A percentile compares a stretch with the other conserved stretches of the same genome.
These are phyloP conservation scores for Ciconia stormi DNA, from an alignment of 2,113 vertebrate genomes.

Conservation along the genomic window DNA sequence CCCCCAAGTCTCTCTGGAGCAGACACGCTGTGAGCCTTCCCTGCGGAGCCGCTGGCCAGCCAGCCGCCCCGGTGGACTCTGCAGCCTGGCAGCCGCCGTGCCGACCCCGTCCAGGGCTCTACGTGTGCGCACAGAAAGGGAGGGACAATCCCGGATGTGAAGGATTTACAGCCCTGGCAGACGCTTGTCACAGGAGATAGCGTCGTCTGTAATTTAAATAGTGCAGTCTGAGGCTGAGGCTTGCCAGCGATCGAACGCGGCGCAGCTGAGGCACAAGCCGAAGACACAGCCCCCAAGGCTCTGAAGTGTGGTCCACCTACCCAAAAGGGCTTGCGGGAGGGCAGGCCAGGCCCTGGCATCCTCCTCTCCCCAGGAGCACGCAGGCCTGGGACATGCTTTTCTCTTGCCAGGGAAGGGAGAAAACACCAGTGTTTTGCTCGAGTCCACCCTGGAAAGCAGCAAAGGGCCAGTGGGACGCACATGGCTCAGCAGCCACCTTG, in stretches of 20 bases:
- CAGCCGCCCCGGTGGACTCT: background rate
- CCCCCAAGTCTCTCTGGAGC: background rate
- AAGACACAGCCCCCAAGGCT: background rate
- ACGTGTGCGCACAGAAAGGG: background rate
- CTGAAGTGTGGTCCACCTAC: background rate
- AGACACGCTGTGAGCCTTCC: background rate
- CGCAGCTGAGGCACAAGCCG: fast-evolving
- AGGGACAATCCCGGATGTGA: background rate
- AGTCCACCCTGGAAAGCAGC: background rate
- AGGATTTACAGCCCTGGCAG: conserved; percentile 37
- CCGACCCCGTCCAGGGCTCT: background rate
- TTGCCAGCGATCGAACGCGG: fast-evolving
- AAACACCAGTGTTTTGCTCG: fast-evolving
- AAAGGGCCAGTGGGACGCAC: fast-evolving
- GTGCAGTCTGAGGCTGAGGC: background rate
- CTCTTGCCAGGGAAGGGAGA: background rate
- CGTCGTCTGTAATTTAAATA: background rate
- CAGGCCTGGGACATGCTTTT: fast-evolving
- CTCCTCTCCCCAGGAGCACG: fast-evolving
- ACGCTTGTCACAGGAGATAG: background rate
- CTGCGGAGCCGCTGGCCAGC: fast-evolving
- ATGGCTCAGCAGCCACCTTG: background rate
- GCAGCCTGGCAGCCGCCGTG: background rate
- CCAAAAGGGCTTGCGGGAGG: background rate
- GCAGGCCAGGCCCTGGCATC: background rate